phyloP scores from a whole-genome alignment of 1,140 invertebrate genomes.

The Matsumurasca onukii region DNA sequence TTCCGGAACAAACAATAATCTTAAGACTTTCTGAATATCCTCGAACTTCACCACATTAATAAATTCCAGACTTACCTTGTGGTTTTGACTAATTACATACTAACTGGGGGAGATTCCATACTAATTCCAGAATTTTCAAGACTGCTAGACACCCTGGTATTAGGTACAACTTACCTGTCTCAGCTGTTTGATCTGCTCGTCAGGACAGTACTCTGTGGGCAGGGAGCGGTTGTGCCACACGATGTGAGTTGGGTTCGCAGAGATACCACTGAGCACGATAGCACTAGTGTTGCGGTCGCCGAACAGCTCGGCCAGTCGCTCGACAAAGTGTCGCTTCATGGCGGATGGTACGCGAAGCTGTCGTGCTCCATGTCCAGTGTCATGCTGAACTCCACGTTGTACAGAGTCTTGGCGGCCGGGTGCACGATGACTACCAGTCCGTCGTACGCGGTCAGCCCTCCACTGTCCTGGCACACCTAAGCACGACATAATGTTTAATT shows the following conservation, averaged over 20 bases:
- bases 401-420: constrained; percentile 52
- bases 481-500: background rate
- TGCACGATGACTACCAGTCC: constrained; percentile 75
- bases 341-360: constrained; percentile 66
- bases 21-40: no score
- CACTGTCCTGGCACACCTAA: constrained; percentile 61
- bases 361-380: constrained; percentile 69
- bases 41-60: no score
- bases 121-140: no score
- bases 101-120: no score
- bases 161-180: constrained; percentile 51
- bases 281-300: constrained; percentile 69
- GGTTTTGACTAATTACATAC: no score
- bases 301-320: constrained; percentile 73
- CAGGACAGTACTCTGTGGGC: constrained; percentile 67
- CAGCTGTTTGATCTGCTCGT: constrained; percentile 69
- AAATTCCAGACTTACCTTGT: no score
- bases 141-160: no score
- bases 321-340: constrained; percentile 73
- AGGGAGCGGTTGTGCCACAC: constrained; percentile 79
- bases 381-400: constrained; percentile 76
- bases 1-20: no score
- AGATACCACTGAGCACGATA: constrained; percentile 61
- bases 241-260: constrained; percentile 62
- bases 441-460: constrained; percentile 69